Evolutionary conservation across 1,140 invertebrate species (phyloP).

Genomic region (Alviniconcha marisindica): DNA sequence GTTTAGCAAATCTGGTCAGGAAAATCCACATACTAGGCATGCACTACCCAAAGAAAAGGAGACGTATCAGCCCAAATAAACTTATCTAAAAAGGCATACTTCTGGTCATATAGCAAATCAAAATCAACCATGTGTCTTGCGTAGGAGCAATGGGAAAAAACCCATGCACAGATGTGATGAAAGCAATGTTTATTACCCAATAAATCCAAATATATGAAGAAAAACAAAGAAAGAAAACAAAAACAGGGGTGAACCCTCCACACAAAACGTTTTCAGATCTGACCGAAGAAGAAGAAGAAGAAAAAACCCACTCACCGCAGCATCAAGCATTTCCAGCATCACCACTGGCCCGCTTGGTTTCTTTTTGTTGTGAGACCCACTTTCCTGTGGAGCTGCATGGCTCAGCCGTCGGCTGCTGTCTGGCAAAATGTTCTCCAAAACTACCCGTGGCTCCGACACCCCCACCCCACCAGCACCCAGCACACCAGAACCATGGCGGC

Average conservation of each 20-base stretch:
- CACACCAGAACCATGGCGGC: not conserved
- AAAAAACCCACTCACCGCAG: slow-evolving; percentile 40
- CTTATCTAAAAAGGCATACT: too few relatives aligned
- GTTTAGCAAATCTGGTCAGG: too few relatives aligned
- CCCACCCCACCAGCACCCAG: not conserved
- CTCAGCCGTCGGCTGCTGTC: slow-evolving; percentile 33
- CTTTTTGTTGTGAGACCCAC: slow-evolving; percentile 30
- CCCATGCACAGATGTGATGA: too few relatives aligned
- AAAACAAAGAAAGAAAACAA: not conserved
- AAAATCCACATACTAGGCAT: too few relatives aligned
- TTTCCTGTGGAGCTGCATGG: slow-evolving; percentile 21
- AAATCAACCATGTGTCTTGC: too few relatives aligned
- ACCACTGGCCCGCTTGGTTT: slow-evolving; percentile 56
- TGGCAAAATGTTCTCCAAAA: slow-evolving; percentile 46
- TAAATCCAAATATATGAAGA: not conserved
- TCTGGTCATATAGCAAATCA: too few relatives aligned
- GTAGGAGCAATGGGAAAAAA: too few relatives aligned
- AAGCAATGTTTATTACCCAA: too few relatives aligned
- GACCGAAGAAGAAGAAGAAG: not conserved
- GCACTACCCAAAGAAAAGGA: too few relatives aligned
- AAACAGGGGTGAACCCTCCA: not conserved
- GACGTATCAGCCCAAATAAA: too few relatives aligned
- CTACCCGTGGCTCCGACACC: slow-evolving; percentile 45
- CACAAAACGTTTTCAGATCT: not conserved
- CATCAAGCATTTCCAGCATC: slow-evolving; percentile 51